These are phyloP conservation scores for Apis mellifera DNA, from an alignment of 1,140 invertebrate genomes.

Conservation along the genomic window Amel_HAv3.1 CM009940.2:8429501-8430000, in stretches of 20 bases:
- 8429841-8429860: slow-evolving; percentile 73
- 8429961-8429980: background rate
- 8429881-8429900: slow-evolving; percentile 71
- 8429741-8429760: slow-evolving; percentile 24
- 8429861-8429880: slow-evolving; percentile 73
- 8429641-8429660: slow-evolving; percentile 2
- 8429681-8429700: slow-evolving; percentile 23
- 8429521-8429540: slow-evolving; percentile 38
- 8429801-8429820: slow-evolving; percentile 34
- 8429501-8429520: slow-evolving; percentile 31
- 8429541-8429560: slow-evolving; percentile 33
- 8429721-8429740: slow-evolving; percentile 28
- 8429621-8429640: slow-evolving; percentile 18
- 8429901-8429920: slow-evolving; percentile 59
- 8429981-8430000: background rate
- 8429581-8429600: slow-evolving; percentile 19
- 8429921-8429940: slow-evolving; percentile 76
- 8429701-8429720: slow-evolving; percentile 20
- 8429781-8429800: slow-evolving; percentile 72
- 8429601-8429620: slow-evolving; percentile 15
- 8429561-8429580: slow-evolving; percentile 26
- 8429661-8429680: slow-evolving; percentile 5
- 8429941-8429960: slow-evolving; percentile 69
- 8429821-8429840: slow-evolving; percentile 57
- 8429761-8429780: slow-evolving; percentile 66